Conservation (phyloP, 2,797 vertebrate species). For the Xerus rutilus region DNA sequence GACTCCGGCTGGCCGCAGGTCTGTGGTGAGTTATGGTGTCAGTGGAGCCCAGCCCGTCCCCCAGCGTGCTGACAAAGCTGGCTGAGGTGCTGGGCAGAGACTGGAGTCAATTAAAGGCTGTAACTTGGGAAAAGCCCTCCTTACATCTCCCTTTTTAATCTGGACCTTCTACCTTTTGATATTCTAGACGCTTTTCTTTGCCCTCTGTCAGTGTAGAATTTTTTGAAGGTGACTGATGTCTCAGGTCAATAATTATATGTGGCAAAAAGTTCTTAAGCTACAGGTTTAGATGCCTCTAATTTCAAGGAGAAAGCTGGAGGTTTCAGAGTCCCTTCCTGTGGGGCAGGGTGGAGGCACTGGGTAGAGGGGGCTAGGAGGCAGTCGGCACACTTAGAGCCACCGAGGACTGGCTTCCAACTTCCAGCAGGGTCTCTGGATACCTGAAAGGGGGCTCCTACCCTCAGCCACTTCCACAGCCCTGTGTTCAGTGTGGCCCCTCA, state of each 20-base stretch:
- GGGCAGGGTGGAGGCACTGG: neutral
- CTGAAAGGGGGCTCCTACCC: neutral
- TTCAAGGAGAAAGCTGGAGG: conserved; percentile 73
- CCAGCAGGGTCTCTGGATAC: neutral
- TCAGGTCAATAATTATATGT: conserved; percentile 82
- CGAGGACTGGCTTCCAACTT: neutral
- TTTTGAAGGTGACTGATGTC: conserved; percentile 83
- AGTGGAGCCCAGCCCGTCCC: neutral
- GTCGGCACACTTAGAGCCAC: neutral
- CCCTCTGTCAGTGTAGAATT: conserved; percentile 76
- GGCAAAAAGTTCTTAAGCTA: conserved; percentile 78
- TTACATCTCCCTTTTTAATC: conserved; percentile 79
- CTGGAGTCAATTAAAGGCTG: conserved; percentile 83
- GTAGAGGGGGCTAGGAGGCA: neutral
- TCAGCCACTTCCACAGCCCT: neutral
- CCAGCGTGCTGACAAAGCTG: conserved; percentile 51
- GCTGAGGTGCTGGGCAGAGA: conserved; percentile 58
- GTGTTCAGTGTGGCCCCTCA: neutral
- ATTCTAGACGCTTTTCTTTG: conserved; percentile 81
- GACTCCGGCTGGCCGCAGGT: neutral
- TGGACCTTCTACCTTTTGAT: conserved; percentile 82
- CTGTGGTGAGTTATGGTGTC: neutral
- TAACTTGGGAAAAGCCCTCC: conserved; percentile 57
- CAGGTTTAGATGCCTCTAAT: conserved; percentile 75
- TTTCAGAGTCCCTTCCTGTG: conserved; percentile 62